Percentiles rank a stretch among this genome's conserved stretches.
Evolutionary conservation across 2,888 invertebrate species (phyloP).

Genomic region (Chydorus sphaericus): DNA sequence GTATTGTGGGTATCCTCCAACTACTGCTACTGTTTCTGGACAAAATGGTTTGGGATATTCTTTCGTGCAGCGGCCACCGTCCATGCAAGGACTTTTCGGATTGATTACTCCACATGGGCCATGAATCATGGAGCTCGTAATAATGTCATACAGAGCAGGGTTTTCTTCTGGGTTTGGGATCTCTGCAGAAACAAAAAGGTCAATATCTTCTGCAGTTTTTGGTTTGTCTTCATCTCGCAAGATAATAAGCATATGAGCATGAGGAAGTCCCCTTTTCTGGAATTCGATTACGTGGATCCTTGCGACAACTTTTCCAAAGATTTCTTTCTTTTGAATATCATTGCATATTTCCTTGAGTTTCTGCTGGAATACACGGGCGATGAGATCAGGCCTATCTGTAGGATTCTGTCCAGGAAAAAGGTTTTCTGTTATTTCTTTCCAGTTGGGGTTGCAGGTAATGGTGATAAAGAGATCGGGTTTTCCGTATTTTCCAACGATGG

Average conservation of each 20-base stretch:
- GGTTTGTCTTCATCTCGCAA: slow-evolving; percentile 15
- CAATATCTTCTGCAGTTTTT: neutral
- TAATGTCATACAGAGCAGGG: slow-evolving; percentile 23
- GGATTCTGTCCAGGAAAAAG: slow-evolving; percentile 19
- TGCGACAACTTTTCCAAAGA: slow-evolving; percentile 20
- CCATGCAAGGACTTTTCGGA: slow-evolving; percentile 27
- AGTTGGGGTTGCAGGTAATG: slow-evolving; percentile 27
- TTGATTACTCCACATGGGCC: slow-evolving; percentile 25
- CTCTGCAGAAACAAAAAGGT: neutral
- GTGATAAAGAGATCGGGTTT: neutral
- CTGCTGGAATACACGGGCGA: neutral
- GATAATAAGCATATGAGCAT: slow-evolving; percentile 22
- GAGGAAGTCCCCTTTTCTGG: slow-evolving; percentile 23
- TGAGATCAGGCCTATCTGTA: neutral
- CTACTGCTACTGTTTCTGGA: neutral
- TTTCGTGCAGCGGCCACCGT: slow-evolving; percentile 19
- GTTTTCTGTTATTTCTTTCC: slow-evolving; percentile 28
- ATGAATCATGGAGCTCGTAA: slow-evolving; percentile 27
- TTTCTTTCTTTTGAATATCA: neutral
- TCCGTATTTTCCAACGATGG: neutral
- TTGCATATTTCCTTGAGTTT: slow-evolving; percentile 9
- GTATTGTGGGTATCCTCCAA: neutral
- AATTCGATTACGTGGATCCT: neutral
- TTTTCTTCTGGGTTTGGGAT: slow-evolving; percentile 8
- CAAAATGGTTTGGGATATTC: neutral